A percentile compares a stretch with the other conserved stretches of the same genome.
Evolutionary conservation across 1,140 invertebrate genomes (phyloP).

Genomic region (Cotesia typhae): DNA sequence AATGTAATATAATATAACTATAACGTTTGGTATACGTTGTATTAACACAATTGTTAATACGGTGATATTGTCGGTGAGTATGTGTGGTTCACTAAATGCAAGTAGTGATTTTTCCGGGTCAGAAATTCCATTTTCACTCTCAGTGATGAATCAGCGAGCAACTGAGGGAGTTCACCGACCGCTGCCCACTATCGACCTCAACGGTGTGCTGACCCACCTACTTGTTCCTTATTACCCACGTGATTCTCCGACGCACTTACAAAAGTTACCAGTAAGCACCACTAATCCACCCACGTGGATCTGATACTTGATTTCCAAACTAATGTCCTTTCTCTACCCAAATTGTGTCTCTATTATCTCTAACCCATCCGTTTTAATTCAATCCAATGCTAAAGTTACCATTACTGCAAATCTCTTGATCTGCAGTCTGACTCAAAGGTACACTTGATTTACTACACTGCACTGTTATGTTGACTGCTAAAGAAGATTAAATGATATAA

Average conservation of each 20-base stretch:
- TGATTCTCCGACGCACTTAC: conserved; percentile 33
- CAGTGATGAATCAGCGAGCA: conserved; percentile 29
- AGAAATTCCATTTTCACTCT: conserved; percentile 31
- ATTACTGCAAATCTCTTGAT: too few species aligned
- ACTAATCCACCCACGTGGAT: conserved; percentile 27
- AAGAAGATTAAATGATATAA: too few species aligned
- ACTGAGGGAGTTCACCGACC: conserved; percentile 27
- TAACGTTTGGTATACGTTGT: too few species aligned
- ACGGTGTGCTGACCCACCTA: conserved; percentile 27
- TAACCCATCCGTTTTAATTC: background rate
- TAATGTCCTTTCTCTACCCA: conserved; percentile 1
- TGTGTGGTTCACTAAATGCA: background rate
- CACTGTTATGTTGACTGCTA: too few species aligned
- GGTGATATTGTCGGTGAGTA: too few species aligned
- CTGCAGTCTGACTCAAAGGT: too few species aligned
- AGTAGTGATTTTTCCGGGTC: conserved; percentile 21
- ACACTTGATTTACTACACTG: too few species aligned
- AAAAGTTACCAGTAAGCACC: conserved; percentile 7
- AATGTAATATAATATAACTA: too few species aligned
- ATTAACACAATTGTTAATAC: too few species aligned
- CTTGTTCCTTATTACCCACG: conserved; percentile 34
- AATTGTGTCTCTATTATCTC: conserved; percentile 3
- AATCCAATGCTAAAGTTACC: too few species aligned
- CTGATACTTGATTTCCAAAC: conserved; percentile 21
- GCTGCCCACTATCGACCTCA: conserved; percentile 30